Percentiles rank a stretch among this genome's conserved stretches.
These are phyloP conservation scores for Solenopsis fugax DNA, from an alignment of 1,140 invertebrate genomes.

Conservation along the genomic window DNA sequence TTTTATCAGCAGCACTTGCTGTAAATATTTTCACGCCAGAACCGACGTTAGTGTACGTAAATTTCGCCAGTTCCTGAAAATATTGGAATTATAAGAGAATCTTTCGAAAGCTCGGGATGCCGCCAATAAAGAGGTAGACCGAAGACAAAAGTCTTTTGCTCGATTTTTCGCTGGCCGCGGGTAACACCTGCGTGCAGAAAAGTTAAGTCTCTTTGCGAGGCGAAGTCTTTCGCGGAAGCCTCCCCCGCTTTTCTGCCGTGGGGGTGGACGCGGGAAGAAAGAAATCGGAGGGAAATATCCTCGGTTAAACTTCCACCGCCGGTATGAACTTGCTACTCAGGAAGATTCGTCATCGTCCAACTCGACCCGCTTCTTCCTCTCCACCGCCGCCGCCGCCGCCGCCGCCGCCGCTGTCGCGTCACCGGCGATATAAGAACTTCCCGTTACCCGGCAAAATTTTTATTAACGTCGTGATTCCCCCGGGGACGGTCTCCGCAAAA, in stretches of 20 bases:
- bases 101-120: neutral
- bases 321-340: conserved; percentile 74
- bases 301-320: conserved; percentile 66
- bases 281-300: conserved; percentile 69
- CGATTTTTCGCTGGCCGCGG: conserved; percentile 58
- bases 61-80: neutral
- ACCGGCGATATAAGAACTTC: conserved; percentile 63
- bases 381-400: neutral
- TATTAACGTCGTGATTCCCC: conserved; percentile 57
- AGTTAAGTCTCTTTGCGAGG: conserved; percentile 63
- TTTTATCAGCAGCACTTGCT: too few relatives aligned
- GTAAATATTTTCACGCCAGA: neutral
- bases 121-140: conserved; percentile 60
- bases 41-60: neutral
- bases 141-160: conserved; percentile 61
- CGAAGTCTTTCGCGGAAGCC: conserved; percentile 47
- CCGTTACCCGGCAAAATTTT: conserved; percentile 61
- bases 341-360: conserved; percentile 74
- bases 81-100: conserved; percentile 31
- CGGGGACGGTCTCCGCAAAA: conserved; percentile 39
- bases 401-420: neutral
- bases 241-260: conserved; percentile 47
- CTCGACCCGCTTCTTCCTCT: neutral
- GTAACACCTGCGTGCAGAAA: conserved; percentile 71
- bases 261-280: conserved; percentile 40